A percentile compares a stretch with the other conserved stretches of the same genome.
These are phyloP conservation scores for Pomacea maculata DNA, from an alignment of 1,140 invertebrate species.

Conservation along the genomic window DNA sequence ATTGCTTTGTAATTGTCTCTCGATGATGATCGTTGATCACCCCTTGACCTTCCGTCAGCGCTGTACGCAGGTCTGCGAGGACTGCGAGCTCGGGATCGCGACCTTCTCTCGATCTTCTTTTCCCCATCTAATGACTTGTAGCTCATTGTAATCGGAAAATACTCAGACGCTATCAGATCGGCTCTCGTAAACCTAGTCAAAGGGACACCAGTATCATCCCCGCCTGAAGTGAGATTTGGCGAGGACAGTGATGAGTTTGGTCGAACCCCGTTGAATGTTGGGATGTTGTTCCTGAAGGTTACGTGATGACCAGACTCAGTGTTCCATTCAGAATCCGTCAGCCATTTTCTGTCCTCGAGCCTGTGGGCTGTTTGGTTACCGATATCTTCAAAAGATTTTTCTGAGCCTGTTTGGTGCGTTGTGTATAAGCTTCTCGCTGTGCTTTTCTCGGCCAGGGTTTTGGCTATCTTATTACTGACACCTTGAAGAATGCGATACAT, in stretches of 20 bases:
- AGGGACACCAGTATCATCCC: constrained; percentile 7
- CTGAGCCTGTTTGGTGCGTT: neutral
- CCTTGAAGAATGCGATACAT: constrained; percentile 6
- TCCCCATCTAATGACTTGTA: neutral
- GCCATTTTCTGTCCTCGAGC: constrained; percentile 4
- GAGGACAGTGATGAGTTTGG: neutral
- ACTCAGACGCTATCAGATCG: constrained; percentile 18
- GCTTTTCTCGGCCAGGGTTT: constrained; percentile 12
- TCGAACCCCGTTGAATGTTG: neutral
- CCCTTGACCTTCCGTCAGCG: neutral
- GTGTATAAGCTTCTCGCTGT: neutral
- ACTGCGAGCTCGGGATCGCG: constrained; percentile 11
- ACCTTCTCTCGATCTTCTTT: neutral
- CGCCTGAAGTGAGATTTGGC: neutral
- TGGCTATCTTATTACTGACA: constrained; percentile 7
- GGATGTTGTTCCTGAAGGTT: neutral
- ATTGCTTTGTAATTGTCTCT: constrained; percentile 12
- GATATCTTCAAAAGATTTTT: neutral
- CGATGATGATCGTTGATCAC: neutral
- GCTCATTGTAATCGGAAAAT: constrained; percentile 22
- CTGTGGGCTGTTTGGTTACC: neutral
- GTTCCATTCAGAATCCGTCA: constrained; percentile 16
- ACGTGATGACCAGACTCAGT: constrained; percentile 12
- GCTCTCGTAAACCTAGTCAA: constrained; percentile 15
- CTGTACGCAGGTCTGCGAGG: neutral